Base-by-base conservation (phyloP, 2,113 vertebrate species). In the Ia io region DNA sequence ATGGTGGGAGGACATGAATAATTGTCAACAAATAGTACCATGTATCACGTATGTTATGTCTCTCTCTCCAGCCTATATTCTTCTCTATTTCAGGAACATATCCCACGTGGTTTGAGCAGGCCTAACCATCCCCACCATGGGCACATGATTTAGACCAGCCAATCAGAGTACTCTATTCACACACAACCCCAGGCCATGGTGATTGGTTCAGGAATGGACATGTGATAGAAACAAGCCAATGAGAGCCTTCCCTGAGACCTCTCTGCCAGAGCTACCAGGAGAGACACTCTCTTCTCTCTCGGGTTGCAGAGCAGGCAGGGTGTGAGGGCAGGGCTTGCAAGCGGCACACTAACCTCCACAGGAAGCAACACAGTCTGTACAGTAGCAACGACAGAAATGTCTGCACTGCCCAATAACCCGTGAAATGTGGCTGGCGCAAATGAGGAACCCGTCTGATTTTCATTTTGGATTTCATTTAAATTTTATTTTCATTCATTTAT, bases 401-500 rank as follows among this genome's bases (percentile, higher is more conserved):
- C 77, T 9, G 30, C 3, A 5, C 37, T 22, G 20, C 76, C 53
- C 25, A 22, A 11, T 42, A 2, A n/a, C 63, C 2, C 0, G 44
- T 20, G 28, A 80, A 74, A 83, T 37, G 51, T 61, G 89, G 30
- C 56, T 80, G 35, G 6, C 32, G 23, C 28, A 14, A 25, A 61
- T 9, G 40, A 85, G 35, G 65, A 88, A 40, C 51, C 71, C 10
- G 13, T 53, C 25, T n/a, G 47, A 23, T 65, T 90, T 93, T 87
- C 71, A 83, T 59, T 56, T 88, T 18, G 59, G 28, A 23, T 32
- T 87, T 93, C 40, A 94, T 63, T 92, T 65, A 76, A 78, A 51
- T 91, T 47, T 84, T n/a, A 82, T 78, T 95, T 89, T 23, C 67
- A 69, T 74, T 61, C 28, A 37, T 47, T 84, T 86, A 35, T 51